A percentile compares a stretch with the other conserved stretches of the same genome.
phyloP scores from a whole-genome alignment of 2,113 vertebrate species.

The Lathamus discolor region DNA sequence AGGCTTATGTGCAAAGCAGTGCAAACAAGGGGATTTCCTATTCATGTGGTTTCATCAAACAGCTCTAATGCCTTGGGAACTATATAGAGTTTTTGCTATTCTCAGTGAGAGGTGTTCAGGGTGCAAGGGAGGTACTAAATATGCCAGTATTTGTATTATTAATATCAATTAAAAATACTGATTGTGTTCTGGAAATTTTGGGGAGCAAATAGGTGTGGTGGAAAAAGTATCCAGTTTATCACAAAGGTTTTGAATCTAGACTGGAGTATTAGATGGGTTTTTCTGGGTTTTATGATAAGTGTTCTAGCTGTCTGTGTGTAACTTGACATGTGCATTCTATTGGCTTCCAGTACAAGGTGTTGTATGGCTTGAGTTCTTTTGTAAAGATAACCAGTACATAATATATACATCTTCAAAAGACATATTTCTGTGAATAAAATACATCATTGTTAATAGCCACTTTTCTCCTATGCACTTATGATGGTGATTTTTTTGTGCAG shows the following conservation, averaged over 20 bases:
- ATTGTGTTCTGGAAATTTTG: neutral
- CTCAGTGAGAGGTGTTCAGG: neutral
- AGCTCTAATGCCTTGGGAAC: neutral
- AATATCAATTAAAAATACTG: neutral
- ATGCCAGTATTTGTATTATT: neutral
- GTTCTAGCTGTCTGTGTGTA: neutral
- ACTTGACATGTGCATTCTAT: accelerated
- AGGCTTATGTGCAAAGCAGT: neutral
- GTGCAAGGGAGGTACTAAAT: neutral
- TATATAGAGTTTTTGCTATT: neutral
- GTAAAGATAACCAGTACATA: neutral
- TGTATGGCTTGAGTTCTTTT: neutral
- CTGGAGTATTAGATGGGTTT: neutral
- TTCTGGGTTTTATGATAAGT: neutral
- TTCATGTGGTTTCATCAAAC: neutral
- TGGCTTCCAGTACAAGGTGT: neutral
- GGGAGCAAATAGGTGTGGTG: neutral
- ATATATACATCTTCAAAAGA: neutral
- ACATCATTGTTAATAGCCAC: neutral
- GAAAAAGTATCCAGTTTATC: neutral
- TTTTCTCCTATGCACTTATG: neutral
- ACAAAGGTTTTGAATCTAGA: neutral
- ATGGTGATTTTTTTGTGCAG: neutral
- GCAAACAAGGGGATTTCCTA: neutral
- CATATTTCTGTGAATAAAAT: neutral